Evolutionary conservation across 2,888 invertebrate species (phyloP), one percentile per base, ranked within the genome.

Genomic region (Poecilobothrus nobilitatus): DNA sequence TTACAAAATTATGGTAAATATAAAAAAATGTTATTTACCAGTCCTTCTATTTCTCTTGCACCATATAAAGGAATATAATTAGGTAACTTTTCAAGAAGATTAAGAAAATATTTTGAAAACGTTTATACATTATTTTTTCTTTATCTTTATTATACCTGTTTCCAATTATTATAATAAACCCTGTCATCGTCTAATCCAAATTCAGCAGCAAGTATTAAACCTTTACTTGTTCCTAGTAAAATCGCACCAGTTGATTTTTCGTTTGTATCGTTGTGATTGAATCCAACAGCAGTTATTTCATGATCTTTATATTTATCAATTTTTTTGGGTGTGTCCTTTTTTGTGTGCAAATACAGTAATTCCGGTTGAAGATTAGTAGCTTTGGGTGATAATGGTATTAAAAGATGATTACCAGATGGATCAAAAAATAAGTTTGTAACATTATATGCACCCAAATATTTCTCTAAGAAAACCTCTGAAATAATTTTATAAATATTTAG

Each of bases 141-240:
- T 22, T 27, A 44, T 27, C 3, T 27, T 7, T n/a, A 66, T 62
- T 71, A 78, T 84, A 94, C 94, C 88, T 94, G 94, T 83, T 90
- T 91, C 85, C 91, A 89, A 82, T 92, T 93, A 75, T 91, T 91
- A 75, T 89, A 89, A 78, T 94, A 92, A 79, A 92, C 88, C 78
- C 89, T 90, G 71, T 96, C 95, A 71, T 89, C 91, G 68, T 91
- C 91, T 15, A 89, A 84, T 22, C 88, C 87, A 67, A 97, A 85
- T 79, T 96, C 95, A 0, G 92, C 92, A 82, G 97, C 97, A 80
- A 95, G 89, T 71, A 97, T 91, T 65, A 93, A 84, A 0, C 97
- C 97, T 78, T 91, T 92, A 0, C 92, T 92, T 0, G 95, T 96
- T 8, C 96, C 97, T 65, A 97, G 78, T 63, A 97, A 83, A 75